A percentile compares a stretch with the other conserved stretches of the same genome.
Conservation (phyloP, 2,113 vertebrate genomes). For the Anoplopoma fimbria region DNA sequence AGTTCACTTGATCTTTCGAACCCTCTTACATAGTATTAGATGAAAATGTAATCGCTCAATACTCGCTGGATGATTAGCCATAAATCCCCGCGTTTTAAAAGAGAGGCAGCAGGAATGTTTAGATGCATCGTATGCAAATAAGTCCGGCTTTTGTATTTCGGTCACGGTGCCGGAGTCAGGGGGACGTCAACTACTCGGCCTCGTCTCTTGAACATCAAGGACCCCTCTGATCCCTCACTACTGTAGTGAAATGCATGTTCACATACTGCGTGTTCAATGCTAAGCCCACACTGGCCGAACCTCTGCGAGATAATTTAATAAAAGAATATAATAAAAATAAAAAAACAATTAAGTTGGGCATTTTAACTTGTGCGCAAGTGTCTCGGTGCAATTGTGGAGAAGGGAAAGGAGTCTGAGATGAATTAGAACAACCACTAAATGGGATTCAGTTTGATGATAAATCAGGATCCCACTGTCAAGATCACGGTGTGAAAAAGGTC, state of each 20-base stretch:
- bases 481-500: slow-evolving; percentile 65
- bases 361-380: slow-evolving; percentile 46
- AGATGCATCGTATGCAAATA: slow-evolving; percentile 70
- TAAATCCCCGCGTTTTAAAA: slow-evolving; percentile 46
- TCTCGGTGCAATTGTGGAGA: slow-evolving; percentile 50
- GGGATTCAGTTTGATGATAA: slow-evolving; percentile 61
- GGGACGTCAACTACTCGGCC: slow-evolving; percentile 41
- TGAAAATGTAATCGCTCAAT: slow-evolving; percentile 78
- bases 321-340: slow-evolving; percentile 37
- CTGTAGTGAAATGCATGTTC: slow-evolving; percentile 37
- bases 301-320: slow-evolving; percentile 2
- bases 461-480: slow-evolving; percentile 59
- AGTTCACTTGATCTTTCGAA: slow-evolving; percentile 77
- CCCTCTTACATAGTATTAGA: slow-evolving; percentile 69
- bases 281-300: slow-evolving; percentile 6
- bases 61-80: slow-evolving; percentile 65
- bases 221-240: slow-evolving; percentile 71
- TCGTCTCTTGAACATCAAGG: slow-evolving; percentile 75
- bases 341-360: slow-evolving; percentile 45
- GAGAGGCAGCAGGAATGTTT: slow-evolving; percentile 42
- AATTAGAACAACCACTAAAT: slow-evolving; percentile 60
- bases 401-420: slow-evolving; percentile 51
- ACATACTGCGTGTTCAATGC: slow-evolving; percentile 11
- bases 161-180: slow-evolving; percentile 41
- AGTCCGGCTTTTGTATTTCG: slow-evolving; percentile 54